These are phyloP conservation scores for Keiferia lycopersicella DNA, from an alignment of 2,888 invertebrate genomes.

Conservation along the genomic window DNA sequence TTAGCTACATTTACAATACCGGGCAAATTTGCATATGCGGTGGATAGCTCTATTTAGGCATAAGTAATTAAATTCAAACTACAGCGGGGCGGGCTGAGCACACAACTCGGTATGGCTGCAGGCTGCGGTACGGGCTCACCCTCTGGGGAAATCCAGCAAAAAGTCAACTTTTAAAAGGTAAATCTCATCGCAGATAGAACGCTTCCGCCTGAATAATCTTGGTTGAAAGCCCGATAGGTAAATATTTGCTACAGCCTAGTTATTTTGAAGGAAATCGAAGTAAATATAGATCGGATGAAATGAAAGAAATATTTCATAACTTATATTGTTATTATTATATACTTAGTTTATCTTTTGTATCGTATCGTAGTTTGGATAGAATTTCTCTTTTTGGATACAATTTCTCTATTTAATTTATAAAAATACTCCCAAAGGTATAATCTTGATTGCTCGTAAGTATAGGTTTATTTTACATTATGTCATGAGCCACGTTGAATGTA, in stretches of 20 bases:
- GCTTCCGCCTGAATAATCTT: slow-evolving; percentile 10
- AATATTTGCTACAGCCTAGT: background rate
- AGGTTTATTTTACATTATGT: too few species aligned
- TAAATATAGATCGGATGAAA: too few species aligned
- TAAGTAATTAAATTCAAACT: slow-evolving; percentile 28
- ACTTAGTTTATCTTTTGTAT: too few species aligned
- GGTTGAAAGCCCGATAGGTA: background rate
- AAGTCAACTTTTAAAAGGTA: slow-evolving; percentile 14
- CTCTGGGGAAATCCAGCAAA: slow-evolving; percentile 15
- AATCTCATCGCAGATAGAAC: slow-evolving; percentile 13
- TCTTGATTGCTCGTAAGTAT: too few species aligned
- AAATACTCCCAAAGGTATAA: too few species aligned
- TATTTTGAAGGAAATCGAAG: background rate
- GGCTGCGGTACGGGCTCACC: background rate
- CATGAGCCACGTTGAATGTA: too few species aligned
- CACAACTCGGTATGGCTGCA: background rate
- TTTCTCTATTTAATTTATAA: too few species aligned
- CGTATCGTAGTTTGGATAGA: too few species aligned
- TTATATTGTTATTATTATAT: too few species aligned
- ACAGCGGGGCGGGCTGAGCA: slow-evolving; percentile 8
- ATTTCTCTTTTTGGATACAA: too few species aligned
- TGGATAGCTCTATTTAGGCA: slow-evolving; percentile 23
- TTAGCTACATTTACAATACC: slow-evolving; percentile 27
- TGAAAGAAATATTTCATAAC: background rate
- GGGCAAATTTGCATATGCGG: slow-evolving; percentile 27